phyloP scores from a whole-genome alignment of 2,888 invertebrate genomes.

The Brenthis daphne region DNA sequence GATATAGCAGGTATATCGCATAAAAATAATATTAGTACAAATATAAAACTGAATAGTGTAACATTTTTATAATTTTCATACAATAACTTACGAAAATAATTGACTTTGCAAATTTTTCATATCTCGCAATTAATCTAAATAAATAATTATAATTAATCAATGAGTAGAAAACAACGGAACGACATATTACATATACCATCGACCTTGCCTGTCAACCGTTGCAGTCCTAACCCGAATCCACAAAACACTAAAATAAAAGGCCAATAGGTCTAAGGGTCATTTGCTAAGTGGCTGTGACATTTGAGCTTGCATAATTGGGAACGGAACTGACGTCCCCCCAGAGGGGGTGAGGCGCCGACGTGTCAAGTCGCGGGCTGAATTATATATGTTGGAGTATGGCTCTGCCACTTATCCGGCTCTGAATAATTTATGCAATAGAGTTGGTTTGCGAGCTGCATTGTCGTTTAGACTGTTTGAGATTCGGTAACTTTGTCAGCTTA shows the following conservation, averaged over 20 bases:
- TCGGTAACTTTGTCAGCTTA: slow-evolving; percentile 15
- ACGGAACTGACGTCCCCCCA: slow-evolving; percentile 67
- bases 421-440: slow-evolving; percentile 70
- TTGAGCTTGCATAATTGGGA: slow-evolving; percentile 79
- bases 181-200: slow-evolving; percentile 15
- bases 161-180: neutral
- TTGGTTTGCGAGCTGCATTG: slow-evolving; percentile 50
- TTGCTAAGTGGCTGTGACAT: slow-evolving; percentile 73
- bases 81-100: too few species aligned
- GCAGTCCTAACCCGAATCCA: slow-evolving; percentile 61
- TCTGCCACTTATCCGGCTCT: slow-evolving; percentile 73
- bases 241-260: slow-evolving; percentile 71
- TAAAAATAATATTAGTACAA: neutral
- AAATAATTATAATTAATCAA: neutral
- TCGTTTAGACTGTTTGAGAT: slow-evolving; percentile 26
- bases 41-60: neutral
- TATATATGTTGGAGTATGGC: slow-evolving; percentile 74
- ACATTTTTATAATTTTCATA: too few species aligned
- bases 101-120: too few species aligned
- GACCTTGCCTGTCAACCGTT: slow-evolving; percentile 47
- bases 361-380: slow-evolving; percentile 77
- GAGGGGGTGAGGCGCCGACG: slow-evolving; percentile 70
- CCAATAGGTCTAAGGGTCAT: slow-evolving; percentile 81
- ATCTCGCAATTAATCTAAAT: too few species aligned
- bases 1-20: too few species aligned